These are phyloP conservation scores for Gobio gobio DNA, from an alignment of 2,113 vertebrate genomes.

Conservation along the genomic window DNA sequence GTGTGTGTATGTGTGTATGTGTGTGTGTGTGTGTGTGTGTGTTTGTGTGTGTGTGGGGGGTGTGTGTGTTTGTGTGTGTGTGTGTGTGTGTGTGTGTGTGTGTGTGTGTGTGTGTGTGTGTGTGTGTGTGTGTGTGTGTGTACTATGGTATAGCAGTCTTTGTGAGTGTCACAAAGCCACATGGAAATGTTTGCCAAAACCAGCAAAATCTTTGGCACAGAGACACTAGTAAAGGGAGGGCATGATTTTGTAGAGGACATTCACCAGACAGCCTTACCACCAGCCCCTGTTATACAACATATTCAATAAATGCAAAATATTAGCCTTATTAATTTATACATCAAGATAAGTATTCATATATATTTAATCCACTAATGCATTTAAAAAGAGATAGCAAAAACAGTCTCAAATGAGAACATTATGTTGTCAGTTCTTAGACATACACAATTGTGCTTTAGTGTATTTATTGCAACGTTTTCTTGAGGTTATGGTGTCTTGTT, in stretches of 20 bases:
- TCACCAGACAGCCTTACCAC: constrained; percentile 58
- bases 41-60: no score
- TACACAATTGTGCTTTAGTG: neutral
- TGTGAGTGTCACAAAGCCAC: constrained; percentile 72
- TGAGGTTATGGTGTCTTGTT: constrained; percentile 52
- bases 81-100: constrained; percentile 51
- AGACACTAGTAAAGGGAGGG: constrained; percentile 74
- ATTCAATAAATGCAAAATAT: neutral
- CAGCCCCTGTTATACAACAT: neutral
- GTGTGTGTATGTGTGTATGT: constrained; percentile 54
- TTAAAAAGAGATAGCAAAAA: neutral
- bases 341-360: neutral
- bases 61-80: constrained; percentile 47
- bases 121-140: constrained; percentile 58
- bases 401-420: neutral
- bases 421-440: constrained; percentile 2
- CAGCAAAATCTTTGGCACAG: constrained; percentile 75
- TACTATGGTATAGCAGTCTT: constrained; percentile 71
- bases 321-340: constrained; percentile 7
- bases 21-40: constrained; percentile 59
- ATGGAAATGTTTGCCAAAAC: constrained; percentile 74
- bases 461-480: constrained; percentile 57
- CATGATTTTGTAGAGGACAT: constrained; percentile 69
- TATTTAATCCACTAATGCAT: neutral
- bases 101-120: constrained; percentile 48